Evolutionary conservation across 2,888 invertebrate species (phyloP).

Genomic region (Cephus nigrinus): DNA sequence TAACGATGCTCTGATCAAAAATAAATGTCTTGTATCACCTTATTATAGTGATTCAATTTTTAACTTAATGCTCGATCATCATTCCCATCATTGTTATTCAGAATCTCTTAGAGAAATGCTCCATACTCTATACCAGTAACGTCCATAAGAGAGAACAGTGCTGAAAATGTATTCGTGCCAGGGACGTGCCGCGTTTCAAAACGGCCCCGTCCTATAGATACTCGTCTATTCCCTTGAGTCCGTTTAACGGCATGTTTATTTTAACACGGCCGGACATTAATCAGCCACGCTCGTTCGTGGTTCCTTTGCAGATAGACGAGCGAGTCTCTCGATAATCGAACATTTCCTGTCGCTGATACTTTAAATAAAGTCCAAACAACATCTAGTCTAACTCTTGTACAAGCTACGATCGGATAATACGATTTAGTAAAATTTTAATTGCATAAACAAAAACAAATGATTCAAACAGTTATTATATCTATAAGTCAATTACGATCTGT

Average conservation of each 20-base stretch:
- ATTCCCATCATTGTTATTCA: background rate
- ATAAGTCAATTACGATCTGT: background rate
- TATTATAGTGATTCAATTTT: background rate
- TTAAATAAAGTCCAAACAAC: too few species aligned
- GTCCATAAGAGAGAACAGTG: background rate
- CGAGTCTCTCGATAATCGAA: background rate
- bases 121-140: background rate
- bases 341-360: background rate
- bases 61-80: background rate
- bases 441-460: too few species aligned
- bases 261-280: background rate
- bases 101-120: background rate
- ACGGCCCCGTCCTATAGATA: background rate
- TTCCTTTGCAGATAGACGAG: background rate
- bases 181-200: background rate
- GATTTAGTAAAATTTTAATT: background rate
- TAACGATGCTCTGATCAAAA: background rate
- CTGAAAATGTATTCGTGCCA: background rate
- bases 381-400: too few species aligned
- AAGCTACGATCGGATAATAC: background rate
- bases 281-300: background rate
- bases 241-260: background rate
- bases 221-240: background rate
- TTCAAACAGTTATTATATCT: background rate
- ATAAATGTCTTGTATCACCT: background rate